A percentile compares a stretch with the other conserved stretches of the same genome.
Evolutionary conservation across 2,888 invertebrate species (phyloP).

Genomic region (Sceliomorpha sp.): DNA sequence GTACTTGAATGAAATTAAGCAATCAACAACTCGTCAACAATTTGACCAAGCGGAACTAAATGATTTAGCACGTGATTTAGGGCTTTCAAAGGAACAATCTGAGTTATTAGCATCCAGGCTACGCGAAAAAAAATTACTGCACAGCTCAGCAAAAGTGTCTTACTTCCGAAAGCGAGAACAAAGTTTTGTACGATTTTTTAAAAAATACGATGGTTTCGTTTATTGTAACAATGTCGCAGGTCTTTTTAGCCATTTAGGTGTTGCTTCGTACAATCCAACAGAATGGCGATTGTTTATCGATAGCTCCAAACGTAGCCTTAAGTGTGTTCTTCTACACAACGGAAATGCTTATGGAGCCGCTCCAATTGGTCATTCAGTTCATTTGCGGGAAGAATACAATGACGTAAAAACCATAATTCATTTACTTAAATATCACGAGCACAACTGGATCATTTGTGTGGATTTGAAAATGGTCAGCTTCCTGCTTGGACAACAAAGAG

Average conservation of each 20-base stretch:
- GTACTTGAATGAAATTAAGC: too few species aligned
- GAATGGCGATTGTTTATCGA: constrained; percentile 17
- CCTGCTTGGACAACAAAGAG: constrained; percentile 39
- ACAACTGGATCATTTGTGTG: constrained; percentile 34
- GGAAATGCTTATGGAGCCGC: not conserved
- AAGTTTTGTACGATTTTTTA: not conserved
- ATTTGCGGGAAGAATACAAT: not conserved
- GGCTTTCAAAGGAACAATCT: not conserved
- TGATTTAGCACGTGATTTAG: constrained; percentile 4
- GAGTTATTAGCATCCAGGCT: constrained; percentile 5
- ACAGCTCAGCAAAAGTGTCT: not conserved
- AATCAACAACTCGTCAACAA: not conserved
- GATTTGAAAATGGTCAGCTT: constrained; percentile 45
- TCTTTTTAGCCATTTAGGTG: not conserved
- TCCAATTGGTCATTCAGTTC: constrained; percentile 4
- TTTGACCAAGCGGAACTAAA: not conserved
- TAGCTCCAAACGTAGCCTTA: not conserved
- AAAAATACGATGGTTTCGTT: not conserved
- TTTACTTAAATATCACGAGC: not conserved
- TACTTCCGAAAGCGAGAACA: not conserved
- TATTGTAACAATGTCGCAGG: not conserved
- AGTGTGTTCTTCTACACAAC: not conserved
- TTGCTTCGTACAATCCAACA: not conserved
- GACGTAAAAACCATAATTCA: not conserved
- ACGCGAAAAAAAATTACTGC: not conserved